A percentile compares a stretch with the other conserved stretches of the same genome.
phyloP scores from a whole-genome alignment of 92 coral and sea anemone species.

The Galaxea fascicularis region DNA sequence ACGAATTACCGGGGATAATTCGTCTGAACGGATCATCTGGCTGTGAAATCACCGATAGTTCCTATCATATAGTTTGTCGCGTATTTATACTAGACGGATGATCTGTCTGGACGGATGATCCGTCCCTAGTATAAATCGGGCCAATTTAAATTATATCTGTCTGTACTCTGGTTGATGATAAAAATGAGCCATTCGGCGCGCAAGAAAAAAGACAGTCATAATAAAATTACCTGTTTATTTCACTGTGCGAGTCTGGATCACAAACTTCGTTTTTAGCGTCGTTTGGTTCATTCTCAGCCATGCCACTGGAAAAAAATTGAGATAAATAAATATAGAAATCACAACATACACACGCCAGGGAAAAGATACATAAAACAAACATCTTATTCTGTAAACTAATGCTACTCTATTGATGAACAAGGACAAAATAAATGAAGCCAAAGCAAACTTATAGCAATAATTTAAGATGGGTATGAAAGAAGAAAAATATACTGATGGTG shows the following conservation, averaged over 20 bases:
- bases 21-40: no score
- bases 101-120: no score
- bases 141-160: no score
- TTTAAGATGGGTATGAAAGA: neutral
- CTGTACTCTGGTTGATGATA: no score
- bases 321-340: neutral
- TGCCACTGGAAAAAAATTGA: neutral
- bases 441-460: neutral
- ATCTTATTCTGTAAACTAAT: neutral
- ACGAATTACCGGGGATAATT: no score
- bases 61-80: no score
- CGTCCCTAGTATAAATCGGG: no score
- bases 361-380: neutral
- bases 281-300: constrained; percentile 19
- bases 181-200: no score
- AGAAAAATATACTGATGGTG: constrained; percentile 8
- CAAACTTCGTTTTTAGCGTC: neutral
- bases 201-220: no score
- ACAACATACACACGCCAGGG: neutral
- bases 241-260: constrained; percentile 7
- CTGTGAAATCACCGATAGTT: no score
- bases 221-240: neutral
- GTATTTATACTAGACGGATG: no score
- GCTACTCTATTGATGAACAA: constrained; percentile 9
- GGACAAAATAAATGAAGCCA: constrained; percentile 17